phyloP scores from a whole-genome alignment of 2,113 vertebrate genomes.

The Symphodus melops region DNA sequence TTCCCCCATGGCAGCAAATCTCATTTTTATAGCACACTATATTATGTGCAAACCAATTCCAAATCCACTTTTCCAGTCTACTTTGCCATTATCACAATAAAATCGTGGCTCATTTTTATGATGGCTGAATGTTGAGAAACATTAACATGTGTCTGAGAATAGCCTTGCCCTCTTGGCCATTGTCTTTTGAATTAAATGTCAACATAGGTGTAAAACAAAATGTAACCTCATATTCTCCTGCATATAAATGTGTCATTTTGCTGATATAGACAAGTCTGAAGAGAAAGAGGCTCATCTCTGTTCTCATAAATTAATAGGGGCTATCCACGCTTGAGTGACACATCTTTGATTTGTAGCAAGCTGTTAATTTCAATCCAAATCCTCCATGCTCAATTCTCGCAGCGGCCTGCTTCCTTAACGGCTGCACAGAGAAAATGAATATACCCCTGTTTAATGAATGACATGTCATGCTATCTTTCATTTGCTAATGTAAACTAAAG shows the following conservation, averaged over 20 bases:
- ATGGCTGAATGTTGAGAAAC: conserved; percentile 75
- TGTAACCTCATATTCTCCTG: conserved; percentile 77
- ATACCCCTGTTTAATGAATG: conserved; percentile 58
- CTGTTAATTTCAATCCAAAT: conserved; percentile 81
- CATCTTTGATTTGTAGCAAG: conserved; percentile 81
- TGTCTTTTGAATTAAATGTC: conserved; percentile 82
- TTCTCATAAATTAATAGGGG: conserved; percentile 77
- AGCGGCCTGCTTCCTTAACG: conserved; percentile 50
- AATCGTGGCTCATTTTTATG: conserved; percentile 76
- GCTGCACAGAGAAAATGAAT: conserved; percentile 23
- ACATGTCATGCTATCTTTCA: conserved; percentile 59
- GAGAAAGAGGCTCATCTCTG: conserved; percentile 72
- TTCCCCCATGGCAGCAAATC: conserved; percentile 78
- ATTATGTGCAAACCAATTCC: conserved; percentile 81
- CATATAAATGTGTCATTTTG: conserved; percentile 83
- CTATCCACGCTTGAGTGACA: conserved; percentile 79
- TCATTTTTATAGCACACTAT: conserved; percentile 79
- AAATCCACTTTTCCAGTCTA: conserved; percentile 81
- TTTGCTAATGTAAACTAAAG: conserved; percentile 53
- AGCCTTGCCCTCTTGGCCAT: conserved; percentile 76
- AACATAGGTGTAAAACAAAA: conserved; percentile 82
- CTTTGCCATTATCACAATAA: conserved; percentile 83
- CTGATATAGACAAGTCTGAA: conserved; percentile 76
- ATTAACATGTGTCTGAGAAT: conserved; percentile 77
- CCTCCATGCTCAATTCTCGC: conserved; percentile 68